Evolutionary conservation across 1,140 invertebrate genomes (phyloP).

Genomic region (Bombus haemorrhoidalis): DNA sequence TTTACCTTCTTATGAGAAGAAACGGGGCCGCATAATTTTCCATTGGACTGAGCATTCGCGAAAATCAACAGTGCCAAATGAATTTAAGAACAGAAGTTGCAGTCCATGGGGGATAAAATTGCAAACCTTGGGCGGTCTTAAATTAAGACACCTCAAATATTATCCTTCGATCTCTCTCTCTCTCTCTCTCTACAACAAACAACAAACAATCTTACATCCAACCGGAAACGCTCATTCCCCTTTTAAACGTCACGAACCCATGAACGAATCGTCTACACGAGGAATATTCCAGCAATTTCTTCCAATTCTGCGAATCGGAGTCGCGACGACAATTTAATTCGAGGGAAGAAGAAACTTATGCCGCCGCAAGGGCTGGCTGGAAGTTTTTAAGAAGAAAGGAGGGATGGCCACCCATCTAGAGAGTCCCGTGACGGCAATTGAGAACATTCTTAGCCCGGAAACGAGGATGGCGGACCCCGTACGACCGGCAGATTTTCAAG

Average conservation of each 20-base stretch:
- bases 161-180: neutral
- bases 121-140: neutral
- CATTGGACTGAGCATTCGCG: neutral
- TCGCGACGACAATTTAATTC: constrained; percentile 28
- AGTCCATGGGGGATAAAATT: neutral
- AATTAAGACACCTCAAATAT: constrained; percentile 29
- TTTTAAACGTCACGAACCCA: neutral
- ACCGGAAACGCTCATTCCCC: neutral
- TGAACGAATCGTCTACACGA: neutral
- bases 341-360: neutral
- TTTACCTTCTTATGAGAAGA: constrained; percentile 8
- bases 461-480: constrained; percentile 22
- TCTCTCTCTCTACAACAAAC: neutral
- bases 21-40: constrained; percentile 23
- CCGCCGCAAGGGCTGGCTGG: neutral
- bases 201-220: neutral
- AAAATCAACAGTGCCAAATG: constrained; percentile 18
- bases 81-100: constrained; percentile 7
- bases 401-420: neutral
- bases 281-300: constrained; percentile 3
- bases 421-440: constrained; percentile 44
- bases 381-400: constrained; percentile 4
- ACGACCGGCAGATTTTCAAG: constrained; percentile 43
- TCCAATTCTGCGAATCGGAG: neutral
- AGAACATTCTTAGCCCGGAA: constrained; percentile 5